Base-by-base conservation (phyloP, 2,797 vertebrate genomes). In the Todus mexicanus region DNA sequence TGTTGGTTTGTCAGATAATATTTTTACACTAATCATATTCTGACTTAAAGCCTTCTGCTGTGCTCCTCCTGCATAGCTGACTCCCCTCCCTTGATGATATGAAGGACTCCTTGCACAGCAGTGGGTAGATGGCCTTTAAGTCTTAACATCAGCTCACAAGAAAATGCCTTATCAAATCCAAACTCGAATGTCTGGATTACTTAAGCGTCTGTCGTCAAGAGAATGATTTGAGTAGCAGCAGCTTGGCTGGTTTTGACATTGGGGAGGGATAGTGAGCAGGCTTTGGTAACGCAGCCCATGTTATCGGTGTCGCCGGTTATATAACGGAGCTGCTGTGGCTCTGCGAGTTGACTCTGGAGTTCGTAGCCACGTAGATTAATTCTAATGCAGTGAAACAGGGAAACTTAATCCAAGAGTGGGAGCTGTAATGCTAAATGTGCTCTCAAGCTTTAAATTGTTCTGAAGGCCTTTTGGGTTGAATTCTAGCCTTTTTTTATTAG, bases 341-440 rank as follows among this genome's bases (percentile, higher is more conserved):
- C 93, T 87, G 89, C 21, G 17, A 93, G 94, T 91, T 91, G 89
- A 50, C 63, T 85, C 65, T 26, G 38, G 96, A 96, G 94, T 94
- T 96, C 3, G 0, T 40, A 78, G 92, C 79, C 50, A 56, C 9
- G 27, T 33, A 80, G 89, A 88, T 96, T 92, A 94, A 94, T 88
- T 92, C 72, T 83, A 43, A 95, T 80, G 84, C 90, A 87, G 65
- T 78, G 86, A 53, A 94, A 91, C 31, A 15, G 72, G 87, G 84
- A 64, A 78, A 85, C 79, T 75, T 96, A 96, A 95, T 89, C 90
- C 76, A 23, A 70, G 70, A 48, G 70, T 63, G 64, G 59, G 76
- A 83, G 59, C 66, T 69, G 65, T 51, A 31, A 51, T 78, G 78
- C 66, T 71, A 25, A 82, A 57, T 53, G 65, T 33, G 74, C 43